These are phyloP conservation scores for Hesperia comma DNA, from an alignment of 2,888 invertebrate species.

Conservation along the genomic window DNA sequence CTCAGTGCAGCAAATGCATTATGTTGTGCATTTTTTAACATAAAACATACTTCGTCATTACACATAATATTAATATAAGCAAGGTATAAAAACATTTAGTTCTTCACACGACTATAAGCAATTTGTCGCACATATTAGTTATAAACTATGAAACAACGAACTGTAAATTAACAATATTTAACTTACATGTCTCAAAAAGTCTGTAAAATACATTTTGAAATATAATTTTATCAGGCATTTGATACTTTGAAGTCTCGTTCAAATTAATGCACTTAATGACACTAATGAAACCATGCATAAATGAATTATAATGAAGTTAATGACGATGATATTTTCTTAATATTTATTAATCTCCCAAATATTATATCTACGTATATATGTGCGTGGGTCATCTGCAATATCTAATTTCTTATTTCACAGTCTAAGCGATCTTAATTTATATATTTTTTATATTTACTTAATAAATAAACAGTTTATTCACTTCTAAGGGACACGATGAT, in stretches of 20 bases:
- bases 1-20: conserved; percentile 37
- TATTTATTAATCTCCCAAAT: conserved; percentile 31
- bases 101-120: conserved; percentile 21
- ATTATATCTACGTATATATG: conserved; percentile 51
- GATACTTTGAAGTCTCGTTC: conserved; percentile 17
- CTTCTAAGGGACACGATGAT: conserved; percentile 33
- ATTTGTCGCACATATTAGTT: conserved; percentile 1
- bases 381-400: conserved; percentile 67
- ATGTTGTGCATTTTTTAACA: conserved; percentile 35
- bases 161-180: neutral
- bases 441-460: conserved; percentile 46
- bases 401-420: conserved; percentile 57
- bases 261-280: conserved; percentile 26
- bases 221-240: conserved; percentile 16
- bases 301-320: conserved; percentile 26
- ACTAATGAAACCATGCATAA: conserved; percentile 24
- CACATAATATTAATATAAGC: conserved; percentile 19
- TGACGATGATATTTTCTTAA: conserved; percentile 12
- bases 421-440: conserved; percentile 57
- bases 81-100: conserved; percentile 29
- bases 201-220: conserved; percentile 16
- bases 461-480: conserved; percentile 39
- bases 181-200: conserved; percentile 9
- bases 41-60: conserved; percentile 18
- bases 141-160: neutral